Percentiles rank a stretch among this genome's conserved stretches.
phyloP scores from a whole-genome alignment of 2,888 invertebrate genomes.

The Caenorhabditis drosophilae region DNA sequence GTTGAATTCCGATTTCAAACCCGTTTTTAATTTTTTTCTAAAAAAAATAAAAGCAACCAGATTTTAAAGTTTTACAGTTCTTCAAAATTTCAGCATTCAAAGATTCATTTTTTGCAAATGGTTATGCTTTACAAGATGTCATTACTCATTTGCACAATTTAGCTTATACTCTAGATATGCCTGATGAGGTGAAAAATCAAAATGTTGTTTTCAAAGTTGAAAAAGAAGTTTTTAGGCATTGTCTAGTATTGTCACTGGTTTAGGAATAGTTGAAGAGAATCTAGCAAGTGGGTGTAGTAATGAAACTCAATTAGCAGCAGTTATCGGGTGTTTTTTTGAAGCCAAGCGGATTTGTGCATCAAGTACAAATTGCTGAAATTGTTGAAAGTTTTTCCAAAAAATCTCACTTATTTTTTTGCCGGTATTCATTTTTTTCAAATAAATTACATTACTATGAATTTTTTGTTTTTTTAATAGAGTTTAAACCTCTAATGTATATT shows the following conservation, averaged over 20 bases:
- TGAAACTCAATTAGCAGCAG: conserved; percentile 84
- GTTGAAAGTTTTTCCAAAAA: too few species aligned
- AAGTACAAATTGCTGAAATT: neutral
- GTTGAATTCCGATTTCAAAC: neutral
- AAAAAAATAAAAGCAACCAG: too few species aligned
- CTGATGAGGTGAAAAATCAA: conserved; percentile 15
- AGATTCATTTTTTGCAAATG: conserved; percentile 82
- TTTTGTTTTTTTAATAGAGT: neutral
- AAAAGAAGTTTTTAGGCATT: conserved; percentile 10
- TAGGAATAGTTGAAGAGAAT: conserved; percentile 37
- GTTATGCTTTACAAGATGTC: conserved; percentile 90
- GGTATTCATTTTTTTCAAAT: too few species aligned
- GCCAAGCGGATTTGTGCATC: conserved; percentile 32
- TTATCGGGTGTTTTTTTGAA: conserved; percentile 84
- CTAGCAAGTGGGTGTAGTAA: conserved; percentile 70
- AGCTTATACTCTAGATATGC: conserved; percentile 71
- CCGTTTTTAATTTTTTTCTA: too few species aligned
- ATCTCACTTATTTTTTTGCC: neutral
- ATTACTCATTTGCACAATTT: conserved; percentile 86
- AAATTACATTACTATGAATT: too few species aligned
- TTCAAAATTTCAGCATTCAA: conserved; percentile 76
- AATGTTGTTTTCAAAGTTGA: neutral
- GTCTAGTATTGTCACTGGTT: conserved; percentile 14
- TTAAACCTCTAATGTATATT: neutral
- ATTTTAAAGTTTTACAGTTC: too few species aligned